Evolutionary conservation across 2,888 invertebrate genomes (phyloP), one percentile per base, ranked within the genome.

Genomic region (Melieria crassipennis): DNA sequence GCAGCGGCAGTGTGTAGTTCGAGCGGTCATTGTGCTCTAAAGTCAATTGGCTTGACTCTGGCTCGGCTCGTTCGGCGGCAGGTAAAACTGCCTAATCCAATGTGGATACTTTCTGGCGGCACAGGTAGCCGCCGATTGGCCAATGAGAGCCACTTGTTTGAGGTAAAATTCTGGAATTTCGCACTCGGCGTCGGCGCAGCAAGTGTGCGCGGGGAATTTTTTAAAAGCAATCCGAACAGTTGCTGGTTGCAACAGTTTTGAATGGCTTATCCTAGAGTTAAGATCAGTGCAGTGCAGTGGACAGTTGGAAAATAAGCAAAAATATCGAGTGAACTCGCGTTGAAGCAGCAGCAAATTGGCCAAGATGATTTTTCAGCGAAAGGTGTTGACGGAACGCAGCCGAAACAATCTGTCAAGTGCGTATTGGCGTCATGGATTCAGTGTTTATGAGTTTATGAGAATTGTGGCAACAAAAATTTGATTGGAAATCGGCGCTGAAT

Each of bases 221-320:
- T 30, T 30, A 30, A 30, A 30, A 30, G 30, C 30, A 71, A 70
- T 63, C 65, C 64, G 55, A 57, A 63, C 43, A 69, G 47, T 63
- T 52, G 73, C 72, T 71, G 58, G 66, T 58, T 58, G 57, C 47
- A 69, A 71, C 73, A 84, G 83, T 83, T 73, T 77, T 75, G 75
- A 75, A 81, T 83, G 83, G 84, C 84, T 83, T 83, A 82, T 82
- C 79, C 79, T 76, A 72, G 71, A 69, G 79, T 76, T 11, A 78
- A 74, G 81, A 79, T 75, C 81, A 68, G 65, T 43, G 56, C 30
- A 30, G 30, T 30, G 30, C 30, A 30, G 30, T 56, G 13, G 48
- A 50, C 9, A 60, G 61, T 67, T 67, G 45, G 45, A 67, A 45
- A n/a, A 10, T 5, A 43, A 30, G 30, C 30, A 3, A 30, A 10